phyloP scores from a whole-genome alignment of 2,113 vertebrate species.

The Phrynocephalus versicolor region DNA sequence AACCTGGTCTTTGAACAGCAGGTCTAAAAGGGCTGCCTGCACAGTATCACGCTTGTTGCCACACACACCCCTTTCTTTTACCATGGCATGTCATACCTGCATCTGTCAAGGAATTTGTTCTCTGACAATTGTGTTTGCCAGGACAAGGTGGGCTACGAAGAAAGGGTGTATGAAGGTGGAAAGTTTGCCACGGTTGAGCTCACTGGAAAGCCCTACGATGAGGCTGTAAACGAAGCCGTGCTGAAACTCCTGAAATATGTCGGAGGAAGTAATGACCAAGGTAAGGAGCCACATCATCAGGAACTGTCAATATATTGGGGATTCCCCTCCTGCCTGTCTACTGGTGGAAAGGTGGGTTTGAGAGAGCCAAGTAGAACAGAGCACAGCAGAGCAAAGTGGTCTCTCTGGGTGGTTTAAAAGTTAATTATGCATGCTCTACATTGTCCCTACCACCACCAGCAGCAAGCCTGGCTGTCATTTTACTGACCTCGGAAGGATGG shows the following conservation, averaged over 20 bases:
- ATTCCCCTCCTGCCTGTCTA: not conserved
- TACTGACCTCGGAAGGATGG: no score
- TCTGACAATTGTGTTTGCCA: slow-evolving; percentile 43
- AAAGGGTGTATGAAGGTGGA: slow-evolving; percentile 81
- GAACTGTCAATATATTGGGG: no score
- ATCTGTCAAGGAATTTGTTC: not conserved
- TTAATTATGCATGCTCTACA: no score
- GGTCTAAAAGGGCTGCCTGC: not conserved
- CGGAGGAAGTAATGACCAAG: slow-evolving; percentile 87
- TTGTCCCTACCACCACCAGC: no score
- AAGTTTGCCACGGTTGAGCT: slow-evolving; percentile 81
- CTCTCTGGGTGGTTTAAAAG: no score
- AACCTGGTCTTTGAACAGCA: not conserved
- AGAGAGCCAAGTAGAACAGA: no score
- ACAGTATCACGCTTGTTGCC: not conserved
- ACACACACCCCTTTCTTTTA: not conserved
- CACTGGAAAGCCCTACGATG: slow-evolving; percentile 84
- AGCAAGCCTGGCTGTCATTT: no score
- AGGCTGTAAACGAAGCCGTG: slow-evolving; percentile 83
- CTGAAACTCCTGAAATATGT: slow-evolving; percentile 89
- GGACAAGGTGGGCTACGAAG: slow-evolving; percentile 87
- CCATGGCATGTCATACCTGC: not conserved
- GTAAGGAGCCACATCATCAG: slow-evolving; percentile 64
- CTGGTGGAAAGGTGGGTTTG: not conserved
- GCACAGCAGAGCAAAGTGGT: no score